Base-by-base conservation (phyloP, 2,888 invertebrate genomes). In the Clanis bilineata region DNA sequence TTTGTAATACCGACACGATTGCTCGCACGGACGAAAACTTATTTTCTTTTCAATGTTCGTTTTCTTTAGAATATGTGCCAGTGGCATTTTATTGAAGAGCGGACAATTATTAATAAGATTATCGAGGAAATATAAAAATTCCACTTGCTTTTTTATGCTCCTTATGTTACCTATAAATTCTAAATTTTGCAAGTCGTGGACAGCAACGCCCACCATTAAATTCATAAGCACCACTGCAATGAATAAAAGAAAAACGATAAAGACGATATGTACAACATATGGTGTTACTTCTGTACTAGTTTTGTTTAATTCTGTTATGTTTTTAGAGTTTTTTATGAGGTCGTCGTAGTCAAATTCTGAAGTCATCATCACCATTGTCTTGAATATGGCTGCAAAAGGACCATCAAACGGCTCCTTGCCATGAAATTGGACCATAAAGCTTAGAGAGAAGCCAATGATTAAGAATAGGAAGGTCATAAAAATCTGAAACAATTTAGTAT, bases 301-400 rank as follows among this genome's bases (percentile, higher is more conserved):
- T 22, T 80, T 77, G 41, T 36, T 10, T 36, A 9, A n/a, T n/a
- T n/a, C n/a, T n/a, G n/a, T n/a, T n/a, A n/a, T n/a, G n/a, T n/a
- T n/a, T n/a, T n/a, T n/a, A n/a, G n/a, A n/a, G n/a, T 86, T 76
- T 39, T 86, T 86, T 59, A 93, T 90, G 39, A 93, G 74, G 15
- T 83, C 80, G 23, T 74, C 81, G 66, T 93, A 93, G 65, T 94
- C 93, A 51, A 93, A 93, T 68, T 94, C 94, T 59, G 93, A 93
- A 4, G 93, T 93, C 93, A 93, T 93, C 94, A 94, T 94, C 5
- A 93, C 93, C 58, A 93, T 83, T 0, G 93, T 93, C 67, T 93
- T 93, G n/a, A 93, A 86, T 2, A 94, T 72, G 0, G 93, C 88
- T n/a, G 90, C 83, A 84, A 92, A 91, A 0, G 93, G 92, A n/a